These are phyloP conservation scores for Heterochromis multidens DNA, from an alignment of 2,113 vertebrate species.

Conservation along the genomic window DNA sequence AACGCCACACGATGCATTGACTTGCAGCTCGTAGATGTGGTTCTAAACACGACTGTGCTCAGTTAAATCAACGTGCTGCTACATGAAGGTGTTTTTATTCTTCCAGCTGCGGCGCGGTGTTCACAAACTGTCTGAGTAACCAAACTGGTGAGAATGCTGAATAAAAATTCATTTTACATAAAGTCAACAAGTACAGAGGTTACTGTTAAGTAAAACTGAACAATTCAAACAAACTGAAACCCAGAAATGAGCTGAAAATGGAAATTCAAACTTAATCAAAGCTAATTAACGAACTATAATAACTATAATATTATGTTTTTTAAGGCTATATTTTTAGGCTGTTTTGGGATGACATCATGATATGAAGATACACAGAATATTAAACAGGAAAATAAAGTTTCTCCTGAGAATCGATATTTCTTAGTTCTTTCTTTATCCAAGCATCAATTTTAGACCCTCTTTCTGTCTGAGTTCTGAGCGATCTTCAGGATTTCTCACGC, in stretches of 20 bases:
- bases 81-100: not conserved
- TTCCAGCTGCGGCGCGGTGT: not conserved
- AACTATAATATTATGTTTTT: not conserved
- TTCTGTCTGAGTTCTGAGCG: not conserved
- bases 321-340: not conserved
- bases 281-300: too few relatives aligned
- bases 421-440: too few relatives aligned
- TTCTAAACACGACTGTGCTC: not conserved
- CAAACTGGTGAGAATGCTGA: not conserved
- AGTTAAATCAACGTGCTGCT: not conserved
- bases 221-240: not conserved
- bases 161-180: not conserved
- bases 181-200: not conserved
- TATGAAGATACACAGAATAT: too few relatives aligned
- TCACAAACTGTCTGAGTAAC: not conserved
- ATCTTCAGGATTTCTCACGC: not conserved
- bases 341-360: not conserved
- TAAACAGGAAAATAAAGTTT: too few relatives aligned
- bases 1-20: not conserved
- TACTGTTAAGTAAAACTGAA: too few relatives aligned
- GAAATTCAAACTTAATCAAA: too few relatives aligned
- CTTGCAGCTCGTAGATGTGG: not conserved
- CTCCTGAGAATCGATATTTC: too few relatives aligned
- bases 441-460: too few relatives aligned
- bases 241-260: not conserved